Base-by-base conservation (phyloP, 2,113 vertebrate genomes). In the Condylura cristata region DNA sequence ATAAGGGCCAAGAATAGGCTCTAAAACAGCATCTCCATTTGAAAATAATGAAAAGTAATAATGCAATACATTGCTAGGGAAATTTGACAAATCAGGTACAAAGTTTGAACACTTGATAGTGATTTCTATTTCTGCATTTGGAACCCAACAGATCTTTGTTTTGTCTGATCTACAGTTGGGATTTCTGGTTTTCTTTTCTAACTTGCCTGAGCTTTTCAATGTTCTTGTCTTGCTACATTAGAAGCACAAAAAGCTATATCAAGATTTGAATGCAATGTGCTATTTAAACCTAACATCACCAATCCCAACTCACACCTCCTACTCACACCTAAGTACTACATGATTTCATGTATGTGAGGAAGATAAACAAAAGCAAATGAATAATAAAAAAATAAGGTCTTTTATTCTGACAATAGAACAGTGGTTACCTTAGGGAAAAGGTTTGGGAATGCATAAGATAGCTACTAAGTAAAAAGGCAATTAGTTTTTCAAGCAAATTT, bases 161-260 rank as follows among this genome's bases (percentile, higher is more conserved):
- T 66, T 84, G 14, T 75, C n/a, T 76, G 46, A 17, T 90, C n/a
- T 66, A 7, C 22, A n/a, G 8, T 34, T 84, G 30, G 44, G 30
- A 0, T 2, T 70, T 20, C 4, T 74, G 39, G 37, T 39, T 24
- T 88, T 65, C 51, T 65, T 46, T 76, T 85, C 56, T 10, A 89
- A 17, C 32, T 53, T 61, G 11, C 2, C 16, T 37, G 41, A 46
- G 4, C 46, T 60, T 83, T 83, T 65, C 53, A 9, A 74, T 44
- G 71, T 75, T 84, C 13, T 13, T 95, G 88, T 90, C 87, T 17
- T 92, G 48, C n/a, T 53, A 53, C 56, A 11, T 48, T 76, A 93
- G n/a, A 20, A 71, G 41, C 12, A 84, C 10, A 85, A 72, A 12
- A 58, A 89, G 13, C 28, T 44, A 65, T 8, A 79, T 34, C 30